phyloP scores from a whole-genome alignment of 2,797 vertebrate genomes.

The Sarcoramphus papa region DNA sequence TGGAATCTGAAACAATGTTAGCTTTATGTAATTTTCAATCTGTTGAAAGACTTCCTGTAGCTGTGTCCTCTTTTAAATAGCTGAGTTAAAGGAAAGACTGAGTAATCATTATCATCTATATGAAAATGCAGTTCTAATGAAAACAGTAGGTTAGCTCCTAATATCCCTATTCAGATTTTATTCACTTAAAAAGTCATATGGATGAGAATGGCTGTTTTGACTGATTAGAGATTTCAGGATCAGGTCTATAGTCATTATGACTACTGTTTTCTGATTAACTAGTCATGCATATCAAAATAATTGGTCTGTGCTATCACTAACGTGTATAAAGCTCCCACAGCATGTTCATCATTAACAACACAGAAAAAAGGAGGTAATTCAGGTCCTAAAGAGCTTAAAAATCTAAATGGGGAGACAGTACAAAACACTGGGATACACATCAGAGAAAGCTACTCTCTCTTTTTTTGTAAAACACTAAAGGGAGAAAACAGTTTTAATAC shows the following conservation, averaged over 20 bases:
- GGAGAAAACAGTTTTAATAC: not conserved
- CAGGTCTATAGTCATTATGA: not conserved
- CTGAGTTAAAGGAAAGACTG: not conserved
- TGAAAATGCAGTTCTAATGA: conserved; percentile 26
- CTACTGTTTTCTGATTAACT: conserved; percentile 21
- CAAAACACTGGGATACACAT: not conserved
- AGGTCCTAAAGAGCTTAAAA: not conserved
- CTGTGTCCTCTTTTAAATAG: not conserved
- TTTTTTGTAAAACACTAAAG: not conserved
- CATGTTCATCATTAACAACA: not conserved
- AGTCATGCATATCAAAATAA: conserved; percentile 11
- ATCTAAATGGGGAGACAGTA: not conserved
- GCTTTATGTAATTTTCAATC: not conserved
- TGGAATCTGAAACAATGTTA: not conserved
- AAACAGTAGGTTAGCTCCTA: not conserved
- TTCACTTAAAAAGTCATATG: not conserved
- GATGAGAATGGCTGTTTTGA: conserved; percentile 17
- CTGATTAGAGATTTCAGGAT: not conserved
- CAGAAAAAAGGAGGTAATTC: not conserved
- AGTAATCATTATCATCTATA: not conserved
- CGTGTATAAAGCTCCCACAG: not conserved
- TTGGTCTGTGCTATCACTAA: conserved; percentile 13
- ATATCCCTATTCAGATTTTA: not conserved
- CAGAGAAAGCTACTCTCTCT: not conserved
- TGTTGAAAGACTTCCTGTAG: not conserved